Evolutionary conservation across 2,888 invertebrate genomes (phyloP).

Genomic region (Lumbricus terrestris): DNA sequence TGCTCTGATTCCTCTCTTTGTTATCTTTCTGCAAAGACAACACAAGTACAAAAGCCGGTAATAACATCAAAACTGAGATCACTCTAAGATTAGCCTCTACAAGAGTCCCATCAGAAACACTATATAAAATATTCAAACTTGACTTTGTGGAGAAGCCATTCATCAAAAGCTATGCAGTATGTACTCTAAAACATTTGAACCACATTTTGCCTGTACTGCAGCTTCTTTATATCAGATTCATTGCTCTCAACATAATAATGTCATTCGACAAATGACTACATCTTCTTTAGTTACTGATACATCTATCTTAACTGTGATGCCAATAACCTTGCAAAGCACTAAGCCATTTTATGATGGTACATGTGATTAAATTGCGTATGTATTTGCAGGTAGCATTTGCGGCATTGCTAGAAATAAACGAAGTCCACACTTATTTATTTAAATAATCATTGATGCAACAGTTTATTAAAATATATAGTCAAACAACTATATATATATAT

Average conservation of each 20-base stretch:
- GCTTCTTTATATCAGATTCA: background rate
- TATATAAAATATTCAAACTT: background rate
- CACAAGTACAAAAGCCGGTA: constrained; percentile 7
- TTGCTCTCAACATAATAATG: background rate
- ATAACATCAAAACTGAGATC: background rate
- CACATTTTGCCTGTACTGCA: background rate
- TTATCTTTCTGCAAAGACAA: constrained; percentile 52
- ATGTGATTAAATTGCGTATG: background rate
- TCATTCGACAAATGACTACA: background rate
- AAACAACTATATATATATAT: too few species aligned
- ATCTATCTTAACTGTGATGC: background rate
- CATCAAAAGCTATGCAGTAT: background rate
- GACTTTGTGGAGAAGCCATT: background rate
- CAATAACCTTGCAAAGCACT: background rate
- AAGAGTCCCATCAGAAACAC: background rate
- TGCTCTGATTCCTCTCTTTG: constrained; percentile 51
- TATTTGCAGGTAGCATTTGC: background rate
- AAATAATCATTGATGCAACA: background rate
- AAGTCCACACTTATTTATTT: background rate
- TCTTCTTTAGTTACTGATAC: background rate
- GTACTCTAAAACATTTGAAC: too few species aligned
- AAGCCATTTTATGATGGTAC: background rate
- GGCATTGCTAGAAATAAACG: background rate
- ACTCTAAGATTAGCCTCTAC: background rate
- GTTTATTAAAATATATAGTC: background rate